phyloP scores from a whole-genome alignment of 2,888 invertebrate genomes.

The Microchrysa polita region DNA sequence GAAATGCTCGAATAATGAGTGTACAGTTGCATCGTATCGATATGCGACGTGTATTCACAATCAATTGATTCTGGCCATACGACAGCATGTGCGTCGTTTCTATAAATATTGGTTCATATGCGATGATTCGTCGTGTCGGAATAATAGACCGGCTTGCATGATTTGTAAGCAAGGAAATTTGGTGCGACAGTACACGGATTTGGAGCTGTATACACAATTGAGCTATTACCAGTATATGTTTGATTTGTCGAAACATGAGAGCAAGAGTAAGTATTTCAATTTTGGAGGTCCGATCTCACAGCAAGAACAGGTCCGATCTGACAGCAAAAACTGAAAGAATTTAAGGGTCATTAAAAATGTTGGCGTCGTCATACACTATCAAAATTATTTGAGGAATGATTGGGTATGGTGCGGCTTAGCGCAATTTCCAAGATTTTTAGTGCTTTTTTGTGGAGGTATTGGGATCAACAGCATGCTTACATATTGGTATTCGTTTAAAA shows the following conservation, averaged over 20 bases:
- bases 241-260: conserved; percentile 72
- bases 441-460: too few relatives aligned
- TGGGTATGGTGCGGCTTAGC: too few relatives aligned
- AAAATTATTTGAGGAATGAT: too few relatives aligned
- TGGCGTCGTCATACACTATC: too few relatives aligned
- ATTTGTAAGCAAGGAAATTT: conserved; percentile 80
- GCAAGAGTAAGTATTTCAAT: conserved; percentile 72
- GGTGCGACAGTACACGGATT: conserved; percentile 82
- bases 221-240: conserved; percentile 83
- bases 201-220: conserved; percentile 84
- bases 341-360: too few relatives aligned
- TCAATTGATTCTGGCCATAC: conserved; percentile 74
- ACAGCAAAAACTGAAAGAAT: too few relatives aligned
- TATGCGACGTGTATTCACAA: conserved; percentile 78
- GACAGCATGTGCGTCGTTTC: conserved; percentile 75
- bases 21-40: conserved; percentile 72
- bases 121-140: conserved; percentile 84
- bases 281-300: neutral
- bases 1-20: conserved; percentile 78
- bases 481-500: too few relatives aligned
- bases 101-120: conserved; percentile 85
- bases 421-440: too few relatives aligned
- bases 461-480: too few relatives aligned
- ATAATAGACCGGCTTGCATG: conserved; percentile 73
- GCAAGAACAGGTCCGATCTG: too few relatives aligned